Evolutionary conservation across 37 sponge, comb jelly and placozoan species (phyloP).

Genomic region (Eunapius fragilis): DNA sequence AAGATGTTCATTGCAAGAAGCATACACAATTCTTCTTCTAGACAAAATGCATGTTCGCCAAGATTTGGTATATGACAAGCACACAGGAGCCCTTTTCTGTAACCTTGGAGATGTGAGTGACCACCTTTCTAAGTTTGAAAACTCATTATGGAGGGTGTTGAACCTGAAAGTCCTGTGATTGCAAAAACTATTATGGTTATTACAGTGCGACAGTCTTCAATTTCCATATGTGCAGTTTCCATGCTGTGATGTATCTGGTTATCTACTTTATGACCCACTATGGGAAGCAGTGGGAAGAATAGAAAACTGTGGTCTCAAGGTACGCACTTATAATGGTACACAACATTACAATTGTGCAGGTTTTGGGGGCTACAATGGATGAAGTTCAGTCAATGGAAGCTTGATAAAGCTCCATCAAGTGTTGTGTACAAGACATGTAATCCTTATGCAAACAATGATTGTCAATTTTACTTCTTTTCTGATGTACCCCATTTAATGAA

Average conservation of each 20-base stretch:
- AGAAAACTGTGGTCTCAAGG: constrained; percentile 11
- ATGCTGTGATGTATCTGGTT: constrained; percentile 19
- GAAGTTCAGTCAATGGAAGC: constrained; percentile 21
- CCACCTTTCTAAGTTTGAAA: constrained; percentile 22
- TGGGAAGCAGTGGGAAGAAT: constrained; percentile 44
- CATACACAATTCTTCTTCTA: constrained; percentile 21
- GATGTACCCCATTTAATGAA: constrained; percentile 31
- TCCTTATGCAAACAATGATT: background rate
- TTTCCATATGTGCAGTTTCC: constrained; percentile 49
- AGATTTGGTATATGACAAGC: constrained; percentile 52
- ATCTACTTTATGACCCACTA: constrained; percentile 40
- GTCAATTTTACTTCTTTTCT: constrained; percentile 19
- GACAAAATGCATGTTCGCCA: constrained; percentile 50
- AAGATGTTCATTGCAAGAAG: constrained; percentile 24
- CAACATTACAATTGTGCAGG: constrained; percentile 5
- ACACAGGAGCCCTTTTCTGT: constrained; percentile 19
- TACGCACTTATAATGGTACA: background rate
- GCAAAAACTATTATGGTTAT: constrained; percentile 44
- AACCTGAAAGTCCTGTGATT: background rate
- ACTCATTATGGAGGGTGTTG: background rate
- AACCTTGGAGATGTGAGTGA: constrained; percentile 21
- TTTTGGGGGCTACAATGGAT: constrained; percentile 24
- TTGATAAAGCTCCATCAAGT: constrained; percentile 23
- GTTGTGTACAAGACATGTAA: constrained; percentile 24
- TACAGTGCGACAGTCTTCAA: constrained; percentile 29